phyloP scores from a whole-genome alignment of 2,888 invertebrate genomes.

The Celastrina argiolus region DNA sequence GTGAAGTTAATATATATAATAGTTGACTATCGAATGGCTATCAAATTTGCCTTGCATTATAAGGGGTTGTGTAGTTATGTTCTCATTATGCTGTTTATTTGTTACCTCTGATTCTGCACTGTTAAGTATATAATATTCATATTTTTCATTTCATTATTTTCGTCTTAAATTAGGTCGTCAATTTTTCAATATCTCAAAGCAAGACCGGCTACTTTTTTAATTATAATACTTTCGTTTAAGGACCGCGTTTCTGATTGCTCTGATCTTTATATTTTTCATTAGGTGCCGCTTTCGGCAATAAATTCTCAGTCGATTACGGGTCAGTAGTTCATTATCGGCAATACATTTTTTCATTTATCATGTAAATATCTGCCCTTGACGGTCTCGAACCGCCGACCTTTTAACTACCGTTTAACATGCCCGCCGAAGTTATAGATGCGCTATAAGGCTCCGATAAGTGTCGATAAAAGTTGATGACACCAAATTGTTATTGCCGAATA shows the following conservation, averaged over 20 bases:
- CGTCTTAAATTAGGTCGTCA: no score
- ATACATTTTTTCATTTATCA: constrained; percentile 14
- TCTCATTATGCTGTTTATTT: no score
- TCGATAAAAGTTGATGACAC: constrained; percentile 12
- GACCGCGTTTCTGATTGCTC: background rate
- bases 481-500: constrained; percentile 15
- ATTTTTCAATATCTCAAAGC: no score
- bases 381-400: background rate
- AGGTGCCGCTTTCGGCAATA: background rate
- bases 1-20: no score
- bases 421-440: background rate
- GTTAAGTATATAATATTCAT: no score
- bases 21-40: no score
- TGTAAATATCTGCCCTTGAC: constrained; percentile 6
- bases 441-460: background rate
- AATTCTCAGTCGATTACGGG: background rate
- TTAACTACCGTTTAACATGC: constrained; percentile 5
- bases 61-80: no score
- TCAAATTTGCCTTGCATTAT: no score
- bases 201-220: no score
- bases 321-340: background rate
- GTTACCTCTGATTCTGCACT: no score
- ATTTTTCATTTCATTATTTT: no score
- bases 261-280: constrained; percentile 9
- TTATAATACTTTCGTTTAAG: background rate